Evolutionary conservation across 2,113 vertebrate genomes (phyloP).

Genomic region (Sardina pilchardus): DNA sequence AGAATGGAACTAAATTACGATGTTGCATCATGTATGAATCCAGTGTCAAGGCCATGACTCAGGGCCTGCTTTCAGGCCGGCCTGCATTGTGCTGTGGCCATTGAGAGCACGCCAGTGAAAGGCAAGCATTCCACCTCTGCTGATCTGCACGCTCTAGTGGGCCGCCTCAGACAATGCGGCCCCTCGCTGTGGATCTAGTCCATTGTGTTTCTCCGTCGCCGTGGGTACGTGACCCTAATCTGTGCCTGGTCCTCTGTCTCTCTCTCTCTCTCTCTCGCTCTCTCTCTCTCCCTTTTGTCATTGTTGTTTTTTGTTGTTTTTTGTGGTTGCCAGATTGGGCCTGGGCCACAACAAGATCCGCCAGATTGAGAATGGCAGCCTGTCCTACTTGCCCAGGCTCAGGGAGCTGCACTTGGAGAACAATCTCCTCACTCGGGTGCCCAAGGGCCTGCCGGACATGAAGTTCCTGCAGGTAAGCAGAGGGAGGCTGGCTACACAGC

Average conservation of each 20-base stretch:
- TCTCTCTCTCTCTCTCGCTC: slow-evolving; percentile 27
- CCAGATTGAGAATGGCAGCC: slow-evolving; percentile 84
- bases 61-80: neutral
- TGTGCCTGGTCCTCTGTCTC: slow-evolving; percentile 15
- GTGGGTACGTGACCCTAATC: slow-evolving; percentile 27
- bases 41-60: neutral
- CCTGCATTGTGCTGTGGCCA: slow-evolving; percentile 1
- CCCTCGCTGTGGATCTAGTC: slow-evolving; percentile 23
- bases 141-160: neutral
- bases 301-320: slow-evolving; percentile 26
- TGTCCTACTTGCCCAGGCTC: slow-evolving; percentile 76
- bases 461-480: slow-evolving; percentile 83
- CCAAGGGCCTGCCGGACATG: slow-evolving; percentile 80
- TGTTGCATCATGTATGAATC: neutral
- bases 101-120: neutral
- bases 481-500: neutral
- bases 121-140: neutral
- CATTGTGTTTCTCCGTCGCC: slow-evolving; percentile 18
- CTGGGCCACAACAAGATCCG: slow-evolving; percentile 84
- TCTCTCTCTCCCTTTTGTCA: slow-evolving; percentile 15
- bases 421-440: slow-evolving; percentile 80
- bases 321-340: slow-evolving; percentile 73
- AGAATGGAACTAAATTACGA: neutral
- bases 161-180: slow-evolving; percentile 19
- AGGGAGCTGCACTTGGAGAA: slow-evolving; percentile 87